Base-by-base conservation (phyloP, 1,140 invertebrate species). In the Heliconius eleuchia region DNA sequence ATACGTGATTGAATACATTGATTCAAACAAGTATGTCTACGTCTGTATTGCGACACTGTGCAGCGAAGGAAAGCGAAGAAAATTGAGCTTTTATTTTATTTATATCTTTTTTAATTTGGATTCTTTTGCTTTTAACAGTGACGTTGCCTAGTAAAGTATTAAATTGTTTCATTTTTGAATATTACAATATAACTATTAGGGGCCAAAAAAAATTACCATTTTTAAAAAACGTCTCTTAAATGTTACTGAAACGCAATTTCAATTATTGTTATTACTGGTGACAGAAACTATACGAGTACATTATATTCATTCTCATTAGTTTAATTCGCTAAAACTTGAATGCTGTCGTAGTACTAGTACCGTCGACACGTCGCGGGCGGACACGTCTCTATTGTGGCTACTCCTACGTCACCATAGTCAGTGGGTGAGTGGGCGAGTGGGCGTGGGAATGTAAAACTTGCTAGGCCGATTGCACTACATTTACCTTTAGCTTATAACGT, bases 1-100 rank as follows among this genome's bases (percentile, higher is more conserved):
- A 3, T 81, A 78, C 76, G 76, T 81, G 76, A 73, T 76, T 78
- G 80, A 55, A 19, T 71, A 60, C 77, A 73, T 70, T n/a, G n/a
- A 77, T 76, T 77, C 42, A 74, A 42, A 70, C 57, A 77, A 71
- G 74, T 76, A 23, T 2, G 8, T n/a, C 18, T 57, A 57, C n/a
- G 60, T 57, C 19, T 57, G 55, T 57, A 9, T 57, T n/a, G 52
- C 52, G 6, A 57, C 55, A 76, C 46, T 19, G 11, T 39, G 66
- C 6, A 37, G n/a, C n/a, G 23, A 23, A 18, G 19, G 55, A 57
- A 23, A 57, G n/a, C n/a, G n/a, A 57, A 18, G 55, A 57, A 23
- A 23, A 57, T 57, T 55, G 52, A 55, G 52, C 52, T 55, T 55
- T 55, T 55, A 13, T 46, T 46, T 46, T 46, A 3, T 46, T 13